Evolutionary conservation across 2,888 invertebrate species (phyloP), one percentile per base, ranked within the genome.

Genomic region (Plagodis dolabraria): DNA sequence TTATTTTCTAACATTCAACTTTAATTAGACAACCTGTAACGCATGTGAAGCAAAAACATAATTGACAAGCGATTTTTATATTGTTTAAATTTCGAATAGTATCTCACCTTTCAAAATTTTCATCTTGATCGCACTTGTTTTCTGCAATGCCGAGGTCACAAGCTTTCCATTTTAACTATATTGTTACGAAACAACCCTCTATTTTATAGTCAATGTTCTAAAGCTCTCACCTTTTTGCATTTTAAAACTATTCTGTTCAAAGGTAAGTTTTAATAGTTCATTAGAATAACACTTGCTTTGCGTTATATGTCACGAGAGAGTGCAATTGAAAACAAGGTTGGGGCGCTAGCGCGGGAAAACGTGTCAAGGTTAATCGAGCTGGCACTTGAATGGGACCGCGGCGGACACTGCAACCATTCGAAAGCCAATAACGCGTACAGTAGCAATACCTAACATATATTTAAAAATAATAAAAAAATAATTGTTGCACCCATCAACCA

Each of bases 261-360:
- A 51, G 42, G 47, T 35, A 42, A 10, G 42, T 42, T 42, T 33
- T 35, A 38, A 51, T 22, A 35, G 63, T 70, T 40, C 69, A 71
- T 74, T 86, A 82, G 73, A 77, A 77, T 75, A 78, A 76, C 82
- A 76, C 79, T 77, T 74, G 69, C 76, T 79, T 82, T 84, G 81
- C 80, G 80, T 80, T 77, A 86, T 89, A 87, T 85, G 86, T 87
- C 86, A 87, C 86, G 85, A 77, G 84, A 83, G 83, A 86, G 86
- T 89, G 88, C 85, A 89, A 85, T 80, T 77, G 80, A 87, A 87
- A 87, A 86, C 86, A 87, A 89, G 87, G 86, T 85, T 83, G 82
- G 75, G 79, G 79, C 79, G 79, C 81, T 76, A 86, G 81, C 88
- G 91, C 89, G 90, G 89, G 87, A 90, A 90, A 92, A 81, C 75